Evolutionary conservation across 2,113 vertebrate species (phyloP).

Genomic region (Pelecanoides urinatrix): DNA sequence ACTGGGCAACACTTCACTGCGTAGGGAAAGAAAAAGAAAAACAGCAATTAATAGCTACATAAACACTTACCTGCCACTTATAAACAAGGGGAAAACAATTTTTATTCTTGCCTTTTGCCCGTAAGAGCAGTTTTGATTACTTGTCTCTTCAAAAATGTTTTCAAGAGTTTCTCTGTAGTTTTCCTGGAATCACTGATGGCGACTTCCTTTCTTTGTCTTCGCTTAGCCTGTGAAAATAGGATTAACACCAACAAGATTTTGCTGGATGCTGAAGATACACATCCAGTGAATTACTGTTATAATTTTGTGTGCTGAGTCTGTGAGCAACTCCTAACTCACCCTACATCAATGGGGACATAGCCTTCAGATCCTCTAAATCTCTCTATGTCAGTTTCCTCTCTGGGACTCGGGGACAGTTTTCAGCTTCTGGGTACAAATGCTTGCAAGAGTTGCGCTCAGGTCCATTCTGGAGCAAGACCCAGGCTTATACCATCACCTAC

Average conservation of each 20-base stretch:
- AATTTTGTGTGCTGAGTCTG: not conserved
- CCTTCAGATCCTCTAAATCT: not conserved
- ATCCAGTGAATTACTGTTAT: not conserved
- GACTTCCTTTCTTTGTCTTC: slow-evolving; percentile 89
- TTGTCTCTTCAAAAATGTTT: slow-evolving; percentile 93
- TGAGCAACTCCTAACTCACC: not conserved
- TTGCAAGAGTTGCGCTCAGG: not conserved
- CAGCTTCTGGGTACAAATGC: not conserved
- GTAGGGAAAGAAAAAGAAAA: slow-evolving; percentile 1
- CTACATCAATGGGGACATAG: not conserved
- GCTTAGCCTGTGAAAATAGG: slow-evolving; percentile 76
- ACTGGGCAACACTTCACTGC: slow-evolving; percentile 83
- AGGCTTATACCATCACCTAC: not conserved
- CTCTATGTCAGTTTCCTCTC: accelerated
- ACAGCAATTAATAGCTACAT: not conserved
- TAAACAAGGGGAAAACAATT: not conserved
- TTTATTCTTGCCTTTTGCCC: slow-evolving; percentile 77
- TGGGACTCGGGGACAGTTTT: not conserved
- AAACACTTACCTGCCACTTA: not conserved
- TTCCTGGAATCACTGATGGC: slow-evolving; percentile 82
- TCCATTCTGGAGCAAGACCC: not conserved
- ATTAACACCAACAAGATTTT: not conserved
- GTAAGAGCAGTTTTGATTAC: slow-evolving; percentile 85
- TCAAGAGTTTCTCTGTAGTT: slow-evolving; percentile 90
- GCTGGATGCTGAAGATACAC: not conserved